Base-by-base conservation (phyloP, 2,113 vertebrate genomes). In the Calcarius ornatus region DNA sequence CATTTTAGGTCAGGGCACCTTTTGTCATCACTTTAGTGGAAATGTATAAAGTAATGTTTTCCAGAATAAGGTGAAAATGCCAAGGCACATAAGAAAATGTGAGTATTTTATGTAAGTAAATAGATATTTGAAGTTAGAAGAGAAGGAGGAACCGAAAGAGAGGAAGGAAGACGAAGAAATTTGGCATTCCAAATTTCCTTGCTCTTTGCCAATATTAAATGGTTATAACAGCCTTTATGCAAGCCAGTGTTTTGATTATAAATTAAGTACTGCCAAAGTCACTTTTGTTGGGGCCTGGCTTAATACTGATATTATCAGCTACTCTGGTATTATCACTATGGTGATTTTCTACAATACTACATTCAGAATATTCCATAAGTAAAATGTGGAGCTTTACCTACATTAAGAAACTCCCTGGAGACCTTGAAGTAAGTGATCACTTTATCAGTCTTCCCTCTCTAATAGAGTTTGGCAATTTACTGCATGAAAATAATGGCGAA, bases 401-500 rank as follows among this genome's bases (percentile, higher is more conserved):
- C 92, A 63, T 93, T 86, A 88, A 90, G 72, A 93, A 92, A 61
- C 43, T 92, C 92, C 43, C 86, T 51, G 76, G 96, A 95, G 92
- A 93, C 60, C 83, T 66, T 75, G 72, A 92, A 95, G 80, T 93
- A 83, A 95, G 92, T 73, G 88, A 95, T 92, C 88, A 59, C 76
- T 97, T 92, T 92, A 86, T 95, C 95, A 88, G 83, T 43, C 69
- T 88, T 94, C 72, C 70, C 47, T 43, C 68, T 88, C 68, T 94
- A 81, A 37, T 63, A 92, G 68, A 73, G 64, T 94, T 93, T 93
- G 86, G 94, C 88, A 94, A 94, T 96, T 93, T 95, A 31, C 86
- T 95, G 72, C 83, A 48, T 88, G 76, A 94, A 91, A 95, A 96
- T 94, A 94, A 78, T 81, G 86, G 86, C 78, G 91, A 96, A 92